phyloP scores from a whole-genome alignment of 2,888 invertebrate genomes.

The Acheta domesticus region DNA sequence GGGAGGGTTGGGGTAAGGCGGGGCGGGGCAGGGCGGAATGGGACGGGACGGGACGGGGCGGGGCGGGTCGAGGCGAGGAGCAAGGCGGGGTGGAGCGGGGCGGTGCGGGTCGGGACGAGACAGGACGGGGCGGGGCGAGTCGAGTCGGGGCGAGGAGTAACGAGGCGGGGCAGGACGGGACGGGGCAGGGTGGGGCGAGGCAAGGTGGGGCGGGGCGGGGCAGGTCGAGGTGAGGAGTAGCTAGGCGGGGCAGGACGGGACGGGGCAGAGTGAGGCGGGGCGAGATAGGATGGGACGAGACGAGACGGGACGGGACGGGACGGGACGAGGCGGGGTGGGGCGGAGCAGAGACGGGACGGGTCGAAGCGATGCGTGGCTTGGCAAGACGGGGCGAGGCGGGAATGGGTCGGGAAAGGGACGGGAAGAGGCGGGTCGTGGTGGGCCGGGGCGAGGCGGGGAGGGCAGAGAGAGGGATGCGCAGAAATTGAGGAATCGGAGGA shows the following conservation, averaged over 20 bases:
- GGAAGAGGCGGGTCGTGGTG: neutral
- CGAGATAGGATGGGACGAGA: neutral
- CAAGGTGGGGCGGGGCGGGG: neutral
- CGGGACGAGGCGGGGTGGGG: neutral
- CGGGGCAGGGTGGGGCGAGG: neutral
- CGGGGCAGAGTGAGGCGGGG: neutral
- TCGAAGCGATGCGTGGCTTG: neutral
- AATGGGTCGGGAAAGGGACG: neutral
- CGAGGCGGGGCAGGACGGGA: too few relatives aligned
- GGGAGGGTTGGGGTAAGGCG: neutral
- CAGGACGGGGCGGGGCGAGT: neutral
- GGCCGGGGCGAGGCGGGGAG: too few relatives aligned
- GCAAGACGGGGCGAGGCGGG: neutral
- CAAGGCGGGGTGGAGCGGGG: neutral
- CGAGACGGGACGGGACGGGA: neutral
- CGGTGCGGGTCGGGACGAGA: neutral
- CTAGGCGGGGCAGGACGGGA: neutral
- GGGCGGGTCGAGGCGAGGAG: neutral
- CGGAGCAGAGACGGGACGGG: too few relatives aligned
- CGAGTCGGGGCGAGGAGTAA: too few relatives aligned
- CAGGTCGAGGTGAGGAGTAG: neutral
- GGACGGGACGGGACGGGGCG: neutral
- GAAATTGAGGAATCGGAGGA: too few relatives aligned
- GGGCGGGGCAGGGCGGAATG: neutral
- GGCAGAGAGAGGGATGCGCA: neutral